phyloP scores from a whole-genome alignment of 2,113 vertebrate genomes.

The Perca schrenkii region DNA sequence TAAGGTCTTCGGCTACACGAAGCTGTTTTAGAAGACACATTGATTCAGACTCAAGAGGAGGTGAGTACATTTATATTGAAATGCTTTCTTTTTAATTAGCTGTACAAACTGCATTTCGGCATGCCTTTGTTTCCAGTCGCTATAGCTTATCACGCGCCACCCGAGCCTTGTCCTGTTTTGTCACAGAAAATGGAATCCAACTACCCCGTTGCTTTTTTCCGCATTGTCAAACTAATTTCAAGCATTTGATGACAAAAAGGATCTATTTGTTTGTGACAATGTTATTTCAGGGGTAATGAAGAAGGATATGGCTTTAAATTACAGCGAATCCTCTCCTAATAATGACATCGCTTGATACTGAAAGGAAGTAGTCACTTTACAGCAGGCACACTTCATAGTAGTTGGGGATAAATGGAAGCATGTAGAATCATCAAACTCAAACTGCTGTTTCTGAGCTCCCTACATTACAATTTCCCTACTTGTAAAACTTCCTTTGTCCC shows the following conservation, averaged over 20 bases:
- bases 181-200: constrained; percentile 42
- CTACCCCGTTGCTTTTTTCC: not conserved
- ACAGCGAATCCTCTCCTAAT: constrained; percentile 44
- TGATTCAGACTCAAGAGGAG: constrained; percentile 64
- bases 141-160: constrained; percentile 41
- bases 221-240: constrained; percentile 43
- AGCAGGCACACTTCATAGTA: constrained; percentile 17
- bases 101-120: constrained; percentile 52
- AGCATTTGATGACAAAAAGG: constrained; percentile 47
- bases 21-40: constrained; percentile 59
- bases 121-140: constrained; percentile 53
- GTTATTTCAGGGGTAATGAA: constrained; percentile 50
- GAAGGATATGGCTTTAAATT: constrained; percentile 38
- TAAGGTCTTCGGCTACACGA: constrained; percentile 58
- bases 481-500: constrained; percentile 18
- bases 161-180: constrained; percentile 21
- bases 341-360: not conserved
- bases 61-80: constrained; percentile 68
- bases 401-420: constrained; percentile 31
- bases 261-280: constrained; percentile 63
- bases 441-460: constrained; percentile 19
- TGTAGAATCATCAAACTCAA: constrained; percentile 33
- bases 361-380: constrained; percentile 18
- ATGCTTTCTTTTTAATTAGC: constrained; percentile 71
- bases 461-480: not conserved